Evolutionary conservation across 2,113 vertebrate genomes (phyloP).

Genomic region (Sinocyclocheilus rhinocerous): DNA sequence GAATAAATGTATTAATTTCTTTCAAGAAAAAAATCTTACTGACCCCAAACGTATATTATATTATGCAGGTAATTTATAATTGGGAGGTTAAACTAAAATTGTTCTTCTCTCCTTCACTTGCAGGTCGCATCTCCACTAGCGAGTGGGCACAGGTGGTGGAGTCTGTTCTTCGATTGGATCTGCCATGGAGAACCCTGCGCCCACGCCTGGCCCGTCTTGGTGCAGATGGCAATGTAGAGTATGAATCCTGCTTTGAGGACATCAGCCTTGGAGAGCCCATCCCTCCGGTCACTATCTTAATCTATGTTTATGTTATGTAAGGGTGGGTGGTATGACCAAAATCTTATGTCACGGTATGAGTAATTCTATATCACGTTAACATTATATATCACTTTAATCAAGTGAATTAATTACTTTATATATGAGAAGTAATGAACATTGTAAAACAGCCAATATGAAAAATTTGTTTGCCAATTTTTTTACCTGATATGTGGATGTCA

Average conservation of each 20-base stretch:
- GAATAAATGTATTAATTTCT: no score
- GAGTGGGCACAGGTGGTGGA: conserved; percentile 90
- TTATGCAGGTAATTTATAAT: neutral
- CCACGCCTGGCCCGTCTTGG: conserved; percentile 73
- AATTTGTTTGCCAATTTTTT: neutral
- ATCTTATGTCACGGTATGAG: neutral
- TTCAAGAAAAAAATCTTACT: no score
- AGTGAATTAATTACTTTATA: no score
- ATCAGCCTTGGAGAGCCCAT: conserved; percentile 78
- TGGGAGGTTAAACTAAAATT: neutral
- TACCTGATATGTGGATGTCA: neutral
- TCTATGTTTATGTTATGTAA: neutral
- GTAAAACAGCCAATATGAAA: neutral
- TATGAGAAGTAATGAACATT: neutral
- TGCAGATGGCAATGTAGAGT: conserved; percentile 81
- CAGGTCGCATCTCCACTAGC: conserved; percentile 82
- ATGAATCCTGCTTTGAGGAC: conserved; percentile 86
- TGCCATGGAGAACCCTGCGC: conserved; percentile 91
- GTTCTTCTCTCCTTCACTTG: conserved; percentile 24
- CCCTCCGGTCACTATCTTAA: conserved; percentile 74
- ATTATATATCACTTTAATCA: no score
- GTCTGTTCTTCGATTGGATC: conserved; percentile 81
- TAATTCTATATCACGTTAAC: no score
- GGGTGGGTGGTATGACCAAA: neutral
- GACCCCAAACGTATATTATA: neutral